Evolutionary conservation across 2,888 invertebrate genomes (phyloP).

Genomic region (Eretmocerus hayati): DNA sequence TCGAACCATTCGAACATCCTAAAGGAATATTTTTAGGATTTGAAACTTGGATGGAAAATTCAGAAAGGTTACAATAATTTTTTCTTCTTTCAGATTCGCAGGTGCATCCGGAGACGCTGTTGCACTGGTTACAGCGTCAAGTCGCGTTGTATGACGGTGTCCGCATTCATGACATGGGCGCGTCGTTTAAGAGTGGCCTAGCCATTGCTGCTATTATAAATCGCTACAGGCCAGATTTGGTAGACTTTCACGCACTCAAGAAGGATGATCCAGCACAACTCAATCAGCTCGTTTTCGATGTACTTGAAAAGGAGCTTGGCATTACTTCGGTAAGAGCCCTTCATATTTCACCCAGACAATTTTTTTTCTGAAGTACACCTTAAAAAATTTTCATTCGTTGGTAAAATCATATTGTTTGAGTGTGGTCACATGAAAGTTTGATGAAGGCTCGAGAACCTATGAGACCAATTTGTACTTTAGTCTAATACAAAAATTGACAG

Average conservation of each 20-base stretch:
- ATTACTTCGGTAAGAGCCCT: slow-evolving; percentile 50
- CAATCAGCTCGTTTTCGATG: slow-evolving; percentile 78
- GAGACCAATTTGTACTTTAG: too few species aligned
- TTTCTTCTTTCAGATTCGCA: slow-evolving; percentile 59
- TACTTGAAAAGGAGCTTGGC: slow-evolving; percentile 78
- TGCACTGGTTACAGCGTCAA: slow-evolving; percentile 72
- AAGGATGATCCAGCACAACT: slow-evolving; percentile 60
- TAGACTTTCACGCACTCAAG: slow-evolving; percentile 65
- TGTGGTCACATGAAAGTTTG: too few species aligned
- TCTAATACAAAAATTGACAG: too few species aligned
- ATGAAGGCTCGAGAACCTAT: too few species aligned
- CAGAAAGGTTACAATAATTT: too few species aligned
- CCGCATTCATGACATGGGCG: slow-evolving; percentile 59
- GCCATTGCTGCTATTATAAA: slow-evolving; percentile 68
- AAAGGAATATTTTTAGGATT: too few species aligned
- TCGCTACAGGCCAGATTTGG: slow-evolving; percentile 84
- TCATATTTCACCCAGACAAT: background rate
- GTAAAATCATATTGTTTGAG: too few species aligned
- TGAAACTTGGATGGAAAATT: too few species aligned
- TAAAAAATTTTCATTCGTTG: too few species aligned
- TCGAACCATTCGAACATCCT: background rate
- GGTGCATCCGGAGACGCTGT: slow-evolving; percentile 66
- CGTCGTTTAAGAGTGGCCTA: slow-evolving; percentile 62
- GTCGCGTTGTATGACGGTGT: slow-evolving; percentile 58
- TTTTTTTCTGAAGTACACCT: background rate